Evolutionary conservation across 2,797 vertebrate genomes (phyloP).

Genomic region (Lophotriccus pileatus): DNA sequence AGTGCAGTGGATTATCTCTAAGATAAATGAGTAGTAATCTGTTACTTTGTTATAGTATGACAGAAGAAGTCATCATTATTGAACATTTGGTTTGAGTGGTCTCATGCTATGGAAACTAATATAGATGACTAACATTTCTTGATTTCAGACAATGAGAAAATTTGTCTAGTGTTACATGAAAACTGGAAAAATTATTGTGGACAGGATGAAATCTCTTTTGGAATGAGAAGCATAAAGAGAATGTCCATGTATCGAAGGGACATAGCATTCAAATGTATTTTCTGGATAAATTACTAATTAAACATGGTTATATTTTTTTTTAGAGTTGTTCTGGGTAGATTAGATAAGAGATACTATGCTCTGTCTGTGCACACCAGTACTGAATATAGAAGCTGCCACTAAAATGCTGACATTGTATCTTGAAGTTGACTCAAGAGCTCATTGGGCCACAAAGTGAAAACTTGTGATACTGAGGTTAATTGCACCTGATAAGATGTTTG

Average conservation of each 20-base stretch:
- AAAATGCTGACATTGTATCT: neutral
- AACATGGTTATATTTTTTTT: neutral
- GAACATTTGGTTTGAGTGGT: neutral
- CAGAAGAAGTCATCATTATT: neutral
- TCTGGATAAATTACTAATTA: neutral
- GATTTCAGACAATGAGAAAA: neutral
- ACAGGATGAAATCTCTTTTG: neutral
- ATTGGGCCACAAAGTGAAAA: neutral
- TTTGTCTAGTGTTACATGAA: neutral
- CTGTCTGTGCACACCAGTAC: neutral
- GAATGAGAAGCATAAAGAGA: neutral
- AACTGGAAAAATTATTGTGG: neutral
- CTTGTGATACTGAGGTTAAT: neutral
- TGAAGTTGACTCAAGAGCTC: neutral
- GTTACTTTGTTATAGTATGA: neutral
- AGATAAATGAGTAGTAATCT: neutral
- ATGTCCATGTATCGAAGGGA: neutral
- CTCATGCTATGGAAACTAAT: neutral
- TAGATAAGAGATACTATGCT: neutral
- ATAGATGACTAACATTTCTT: neutral
- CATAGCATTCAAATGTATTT: neutral
- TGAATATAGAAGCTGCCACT: neutral
- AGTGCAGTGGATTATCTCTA: neutral
- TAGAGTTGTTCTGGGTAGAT: neutral
- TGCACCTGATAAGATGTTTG: neutral